Evolutionary conservation across 2,113 vertebrate genomes (phyloP), one percentile per base, ranked within the genome.

Genomic region (Semnornis frantzii): DNA sequence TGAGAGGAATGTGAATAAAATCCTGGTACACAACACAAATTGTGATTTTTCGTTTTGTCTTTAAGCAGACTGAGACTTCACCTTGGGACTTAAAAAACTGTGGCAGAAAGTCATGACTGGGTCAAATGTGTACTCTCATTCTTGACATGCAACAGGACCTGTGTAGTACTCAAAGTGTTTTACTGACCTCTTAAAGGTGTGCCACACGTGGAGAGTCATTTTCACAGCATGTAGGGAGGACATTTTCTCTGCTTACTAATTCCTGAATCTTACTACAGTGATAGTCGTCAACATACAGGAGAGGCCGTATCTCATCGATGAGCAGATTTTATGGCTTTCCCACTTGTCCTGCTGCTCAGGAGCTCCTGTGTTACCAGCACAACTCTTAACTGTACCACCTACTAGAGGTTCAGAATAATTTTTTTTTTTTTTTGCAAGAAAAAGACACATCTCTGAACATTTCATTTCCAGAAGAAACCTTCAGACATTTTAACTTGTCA

Each of bases 201-300:
- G 83, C 62, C 8, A 19, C 39, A 73, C 73, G 79, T 63, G 30
- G 81, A 85, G 25, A 86, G 70, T 90, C 19, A 57, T 90, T 91
- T 94, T 85, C 72, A 34, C 8, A 71, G 82, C 58, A n/a, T 73
- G 12, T 27, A 78, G 66, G 62, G 58, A 82, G 28, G 23, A n/a
- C 31, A 27, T 90, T 81, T 93, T 90, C 37, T 72, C 31, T 69
- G 65, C 33, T 92, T 96, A 84, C n/a, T 93, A 79, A 90, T 86
- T 95, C 44, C 70, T 39, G 15, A 78, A 24, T 85, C 59, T 88
- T 84, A 76, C 6, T 6, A 13, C 39, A 68, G 44, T 58, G 48
- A 33, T 79, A 62, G 76, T 70, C 74, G 78, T 52, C 58, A 72
- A 4, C 1, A 2, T 78, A 50, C 34, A 72, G 70, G 46, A 88